Evolutionary conservation across 2,888 invertebrate genomes (phyloP).

Genomic region (Euclidia mi): DNA sequence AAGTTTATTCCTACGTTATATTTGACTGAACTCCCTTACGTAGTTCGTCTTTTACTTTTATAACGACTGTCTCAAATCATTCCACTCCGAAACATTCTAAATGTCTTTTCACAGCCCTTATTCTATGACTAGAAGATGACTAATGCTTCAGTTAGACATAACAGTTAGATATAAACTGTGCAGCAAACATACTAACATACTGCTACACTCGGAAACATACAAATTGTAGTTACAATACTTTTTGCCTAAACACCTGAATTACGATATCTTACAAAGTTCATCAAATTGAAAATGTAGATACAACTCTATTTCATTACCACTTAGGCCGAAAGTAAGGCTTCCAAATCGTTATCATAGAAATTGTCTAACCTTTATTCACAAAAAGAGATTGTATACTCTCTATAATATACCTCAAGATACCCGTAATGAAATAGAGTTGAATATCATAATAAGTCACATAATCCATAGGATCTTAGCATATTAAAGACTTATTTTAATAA

Average conservation of each 20-base stretch:
- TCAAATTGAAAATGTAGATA: slow-evolving; percentile 41
- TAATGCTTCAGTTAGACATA: slow-evolving; percentile 53
- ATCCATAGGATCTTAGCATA: slow-evolving; percentile 42
- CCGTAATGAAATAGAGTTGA: slow-evolving; percentile 26
- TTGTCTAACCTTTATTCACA: background rate
- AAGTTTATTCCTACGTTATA: slow-evolving; percentile 37
- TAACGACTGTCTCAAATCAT: slow-evolving; percentile 33
- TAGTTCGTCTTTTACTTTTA: slow-evolving; percentile 29
- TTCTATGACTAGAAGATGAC: slow-evolving; percentile 83
- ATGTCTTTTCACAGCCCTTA: slow-evolving; percentile 86
- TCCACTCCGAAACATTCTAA: slow-evolving; percentile 42
- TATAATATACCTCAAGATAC: background rate
- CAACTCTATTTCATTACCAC: slow-evolving; percentile 27
- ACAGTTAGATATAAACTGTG: slow-evolving; percentile 17
- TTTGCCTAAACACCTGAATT: slow-evolving; percentile 23
- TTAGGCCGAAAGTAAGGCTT: slow-evolving; percentile 26
- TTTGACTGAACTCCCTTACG: slow-evolving; percentile 42
- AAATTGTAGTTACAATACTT: slow-evolving; percentile 33
- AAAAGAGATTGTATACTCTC: background rate
- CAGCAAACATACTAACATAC: slow-evolving; percentile 19
- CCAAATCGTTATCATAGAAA: slow-evolving; percentile 4
- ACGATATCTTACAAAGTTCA: slow-evolving; percentile 29
- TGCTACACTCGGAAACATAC: slow-evolving; percentile 18
- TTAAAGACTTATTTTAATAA: slow-evolving; percentile 66
- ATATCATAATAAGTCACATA: slow-evolving; percentile 12